Percentiles rank a stretch among this genome's conserved stretches.
phyloP scores from a whole-genome alignment of 2,113 vertebrate genomes.

The Syngnathoides biaculeatus region DNA sequence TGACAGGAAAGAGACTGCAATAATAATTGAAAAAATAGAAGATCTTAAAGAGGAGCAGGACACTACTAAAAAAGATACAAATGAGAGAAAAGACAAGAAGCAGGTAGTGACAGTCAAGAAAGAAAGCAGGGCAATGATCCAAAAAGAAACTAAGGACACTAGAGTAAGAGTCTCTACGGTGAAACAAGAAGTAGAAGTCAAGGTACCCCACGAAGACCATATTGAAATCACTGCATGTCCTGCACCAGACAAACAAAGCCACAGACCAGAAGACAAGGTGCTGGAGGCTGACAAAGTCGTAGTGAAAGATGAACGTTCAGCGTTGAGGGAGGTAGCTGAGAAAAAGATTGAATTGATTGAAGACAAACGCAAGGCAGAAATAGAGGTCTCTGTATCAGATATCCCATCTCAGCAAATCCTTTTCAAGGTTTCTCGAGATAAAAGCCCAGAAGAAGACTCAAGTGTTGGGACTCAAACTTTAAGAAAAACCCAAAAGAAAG shows the following conservation, averaged over 20 bases:
- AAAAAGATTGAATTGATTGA: not conserved
- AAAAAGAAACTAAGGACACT: slow-evolving; percentile 13
- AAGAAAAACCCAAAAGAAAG: slow-evolving; percentile 19
- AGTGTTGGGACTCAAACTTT: not conserved
- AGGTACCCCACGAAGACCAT: not conserved
- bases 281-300: too few relatives aligned
- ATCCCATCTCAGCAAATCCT: slow-evolving; percentile 6
- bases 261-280: not conserved
- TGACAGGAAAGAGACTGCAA: slow-evolving; percentile 32
- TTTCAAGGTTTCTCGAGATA: not conserved
- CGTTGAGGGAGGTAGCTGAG: not conserved
- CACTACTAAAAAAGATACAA: slow-evolving; percentile 4
- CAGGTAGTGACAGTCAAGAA: not conserved
- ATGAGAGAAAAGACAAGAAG: slow-evolving; percentile 31
- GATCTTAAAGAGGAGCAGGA: slow-evolving; percentile 1
- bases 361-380: slow-evolving; percentile 4
- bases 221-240: not conserved
- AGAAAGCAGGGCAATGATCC: not conserved
- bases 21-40: not conserved
- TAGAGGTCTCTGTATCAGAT: slow-evolving; percentile 40
- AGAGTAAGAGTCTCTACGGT: not conserved
- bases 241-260: not conserved
- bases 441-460: slow-evolving; percentile 4
- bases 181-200: not conserved
- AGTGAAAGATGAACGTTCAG: slow-evolving; percentile 2